Percentiles rank a stretch among this genome's conserved stretches.
Evolutionary conservation across 2,888 invertebrate genomes (phyloP).

Genomic region (Ophonus ardosiacus): DNA sequence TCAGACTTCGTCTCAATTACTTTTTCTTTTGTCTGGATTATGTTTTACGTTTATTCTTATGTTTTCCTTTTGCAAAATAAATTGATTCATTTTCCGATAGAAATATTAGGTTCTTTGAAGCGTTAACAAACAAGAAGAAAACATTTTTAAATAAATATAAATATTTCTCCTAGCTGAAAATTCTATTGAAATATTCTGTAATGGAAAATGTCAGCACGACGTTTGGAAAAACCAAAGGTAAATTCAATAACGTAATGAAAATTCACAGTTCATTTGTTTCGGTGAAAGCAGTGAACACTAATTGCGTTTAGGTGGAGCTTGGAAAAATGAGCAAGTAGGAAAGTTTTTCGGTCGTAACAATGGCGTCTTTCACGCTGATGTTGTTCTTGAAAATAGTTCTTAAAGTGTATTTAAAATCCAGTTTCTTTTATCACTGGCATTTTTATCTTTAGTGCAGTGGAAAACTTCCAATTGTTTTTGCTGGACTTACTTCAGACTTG

Average conservation of each 20-base stretch:
- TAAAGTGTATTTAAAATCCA: slow-evolving; percentile 17
- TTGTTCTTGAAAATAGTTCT: slow-evolving; percentile 6
- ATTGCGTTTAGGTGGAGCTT: background rate
- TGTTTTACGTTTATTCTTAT: slow-evolving; percentile 21
- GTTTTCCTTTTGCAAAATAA: slow-evolving; percentile 10
- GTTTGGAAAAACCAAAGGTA: slow-evolving; percentile 1
- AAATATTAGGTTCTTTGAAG: slow-evolving; percentile 26
- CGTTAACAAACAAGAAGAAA: slow-evolving; percentile 11
- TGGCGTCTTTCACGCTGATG: slow-evolving; percentile 16
- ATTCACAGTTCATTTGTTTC: slow-evolving; percentile 11
- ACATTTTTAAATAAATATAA: slow-evolving; percentile 19
- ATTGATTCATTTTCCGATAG: slow-evolving; percentile 27
- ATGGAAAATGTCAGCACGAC: slow-evolving; percentile 22
- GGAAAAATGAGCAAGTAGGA: background rate
- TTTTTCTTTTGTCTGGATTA: slow-evolving; percentile 20
- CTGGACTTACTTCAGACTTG: background rate
- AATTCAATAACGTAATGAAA: slow-evolving; percentile 4
- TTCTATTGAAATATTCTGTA: background rate
- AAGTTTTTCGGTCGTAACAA: slow-evolving; percentile 7
- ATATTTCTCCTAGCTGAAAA: slow-evolving; percentile 11
- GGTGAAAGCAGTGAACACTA: background rate
- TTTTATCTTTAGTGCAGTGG: background rate
- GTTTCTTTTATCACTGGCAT: background rate
- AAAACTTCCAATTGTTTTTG: slow-evolving; percentile 2
- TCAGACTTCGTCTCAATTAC: background rate